Conservation (phyloP, 2,113 vertebrate species). For the Thymallus thymallus region DNA sequence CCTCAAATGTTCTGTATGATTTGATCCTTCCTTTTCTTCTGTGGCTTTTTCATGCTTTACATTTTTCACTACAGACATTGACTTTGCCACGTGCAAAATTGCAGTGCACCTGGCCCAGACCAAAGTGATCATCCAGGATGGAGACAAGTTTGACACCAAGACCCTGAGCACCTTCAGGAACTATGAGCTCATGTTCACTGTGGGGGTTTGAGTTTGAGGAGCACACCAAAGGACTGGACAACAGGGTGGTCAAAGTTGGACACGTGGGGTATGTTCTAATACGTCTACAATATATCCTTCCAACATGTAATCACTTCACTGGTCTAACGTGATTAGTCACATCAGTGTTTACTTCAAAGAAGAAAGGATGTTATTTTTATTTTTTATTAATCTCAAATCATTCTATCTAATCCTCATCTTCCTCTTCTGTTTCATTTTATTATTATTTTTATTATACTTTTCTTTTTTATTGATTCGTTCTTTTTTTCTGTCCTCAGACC, state of each 20-base stretch:
- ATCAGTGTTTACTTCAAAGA: no score
- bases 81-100: slow-evolving; percentile 91
- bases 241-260: slow-evolving; percentile 81
- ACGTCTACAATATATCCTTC: no score
- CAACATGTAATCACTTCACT: no score
- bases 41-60: not conserved
- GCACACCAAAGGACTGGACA: slow-evolving; percentile 86
- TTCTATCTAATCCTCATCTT: not conserved
- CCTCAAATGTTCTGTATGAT: not conserved
- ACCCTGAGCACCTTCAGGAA: slow-evolving; percentile 90
- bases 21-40: no score
- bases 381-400: no score
- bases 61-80: slow-evolving; percentile 75
- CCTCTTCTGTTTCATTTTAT: not conserved
- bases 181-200: slow-evolving; percentile 80
- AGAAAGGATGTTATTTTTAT: no score
- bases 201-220: slow-evolving; percentile 89
- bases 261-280: no score
- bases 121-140: slow-evolving; percentile 85
- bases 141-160: slow-evolving; percentile 81
- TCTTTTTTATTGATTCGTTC: not conserved
- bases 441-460: no score
- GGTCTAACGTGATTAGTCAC: no score
- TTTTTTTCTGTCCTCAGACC: slow-evolving; percentile 16
- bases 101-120: slow-evolving; percentile 83